phyloP scores from a whole-genome alignment of 2,113 vertebrate genomes.

The Erinaceus europaeus region DNA sequence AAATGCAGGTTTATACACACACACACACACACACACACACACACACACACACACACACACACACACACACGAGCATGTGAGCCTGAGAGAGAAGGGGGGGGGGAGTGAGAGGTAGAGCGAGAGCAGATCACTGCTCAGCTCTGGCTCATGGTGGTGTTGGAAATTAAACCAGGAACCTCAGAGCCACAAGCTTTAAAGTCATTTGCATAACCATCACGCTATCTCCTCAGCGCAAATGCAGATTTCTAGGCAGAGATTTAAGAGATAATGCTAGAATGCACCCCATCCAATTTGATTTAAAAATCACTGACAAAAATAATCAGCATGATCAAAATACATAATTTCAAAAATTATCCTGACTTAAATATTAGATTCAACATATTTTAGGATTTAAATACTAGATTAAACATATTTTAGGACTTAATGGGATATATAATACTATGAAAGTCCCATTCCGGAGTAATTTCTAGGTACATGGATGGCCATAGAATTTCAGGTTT shows the following conservation, averaged over 20 bases:
- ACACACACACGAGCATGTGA: too few species aligned
- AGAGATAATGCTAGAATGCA: background rate
- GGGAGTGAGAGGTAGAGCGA: too few species aligned
- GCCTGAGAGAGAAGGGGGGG: too few species aligned
- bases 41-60: too few species aligned
- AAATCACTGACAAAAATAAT: constrained; percentile 9
- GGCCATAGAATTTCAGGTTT: background rate
- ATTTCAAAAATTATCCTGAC: background rate
- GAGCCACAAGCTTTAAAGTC: too few species aligned
- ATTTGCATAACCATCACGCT: too few species aligned
- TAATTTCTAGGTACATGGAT: background rate
- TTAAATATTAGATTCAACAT: background rate
- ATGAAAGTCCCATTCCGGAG: background rate
- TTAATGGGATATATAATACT: background rate
- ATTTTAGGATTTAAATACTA: background rate
- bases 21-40: too few species aligned
- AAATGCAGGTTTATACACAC: too few species aligned
- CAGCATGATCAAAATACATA: background rate
- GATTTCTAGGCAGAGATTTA: background rate
- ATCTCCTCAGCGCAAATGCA: background rate
- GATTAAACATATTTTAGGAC: background rate
- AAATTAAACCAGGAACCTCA: too few species aligned
- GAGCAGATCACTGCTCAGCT: too few species aligned
- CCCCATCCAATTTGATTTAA: background rate
- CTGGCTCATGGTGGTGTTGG: too few species aligned